Evolutionary conservation across 1,140 invertebrate species (phyloP).

Genomic region (Scaptomyza graminum): DNA sequence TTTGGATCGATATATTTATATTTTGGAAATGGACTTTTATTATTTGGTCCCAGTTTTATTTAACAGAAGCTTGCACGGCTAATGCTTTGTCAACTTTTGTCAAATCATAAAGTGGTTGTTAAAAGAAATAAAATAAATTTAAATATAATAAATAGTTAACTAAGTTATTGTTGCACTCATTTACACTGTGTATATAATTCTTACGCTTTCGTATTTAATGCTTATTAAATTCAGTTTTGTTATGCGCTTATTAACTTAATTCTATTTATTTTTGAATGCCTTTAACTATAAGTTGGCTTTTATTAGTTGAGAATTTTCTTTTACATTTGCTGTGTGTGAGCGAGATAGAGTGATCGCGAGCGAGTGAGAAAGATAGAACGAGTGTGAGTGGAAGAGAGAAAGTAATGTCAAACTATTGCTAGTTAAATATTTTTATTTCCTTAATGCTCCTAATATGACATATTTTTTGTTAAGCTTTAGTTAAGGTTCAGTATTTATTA

Average conservation of each 20-base stretch:
- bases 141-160: slow-evolving; percentile 33
- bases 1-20: background rate
- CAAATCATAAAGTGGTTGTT: background rate
- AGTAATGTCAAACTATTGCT: slow-evolving; percentile 18
- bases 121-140: slow-evolving; percentile 9
- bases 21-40: slow-evolving; percentile 23
- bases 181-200: slow-evolving; percentile 4
- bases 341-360: slow-evolving; percentile 5
- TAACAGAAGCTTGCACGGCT: background rate
- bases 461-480: slow-evolving; percentile 40
- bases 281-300: slow-evolving; percentile 59
- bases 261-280: slow-evolving; percentile 58
- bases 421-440: slow-evolving; percentile 10
- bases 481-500: slow-evolving; percentile 47
- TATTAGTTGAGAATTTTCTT: background rate
- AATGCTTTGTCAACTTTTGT: background rate
- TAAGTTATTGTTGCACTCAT: slow-evolving; percentile 41
- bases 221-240: slow-evolving; percentile 42
- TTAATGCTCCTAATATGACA: slow-evolving; percentile 22
- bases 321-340: slow-evolving; percentile 8
- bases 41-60: slow-evolving; percentile 19
- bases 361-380: slow-evolving; percentile 11
- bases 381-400: slow-evolving; percentile 8
- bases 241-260: slow-evolving; percentile 54
- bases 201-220: slow-evolving; percentile 6